Evolutionary conservation across 1,140 invertebrate species (phyloP).

Genomic region (Proctacanthus coquilletti): DNA sequence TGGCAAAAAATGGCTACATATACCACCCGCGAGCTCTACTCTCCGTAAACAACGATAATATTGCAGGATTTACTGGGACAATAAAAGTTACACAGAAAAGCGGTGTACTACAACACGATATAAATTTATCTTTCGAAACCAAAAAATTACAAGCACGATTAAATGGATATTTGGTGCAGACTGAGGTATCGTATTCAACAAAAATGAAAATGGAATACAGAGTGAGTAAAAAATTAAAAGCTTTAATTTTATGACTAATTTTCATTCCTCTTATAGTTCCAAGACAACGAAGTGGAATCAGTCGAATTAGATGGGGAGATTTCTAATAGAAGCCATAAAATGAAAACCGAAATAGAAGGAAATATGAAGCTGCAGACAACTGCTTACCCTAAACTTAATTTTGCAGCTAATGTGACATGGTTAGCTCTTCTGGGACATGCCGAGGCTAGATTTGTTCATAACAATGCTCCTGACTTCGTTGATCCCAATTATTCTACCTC

Average conservation of each 20-base stretch:
- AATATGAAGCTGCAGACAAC: constrained; percentile 50
- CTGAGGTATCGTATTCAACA: constrained; percentile 19
- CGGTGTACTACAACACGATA: constrained; percentile 39
- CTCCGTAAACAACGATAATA: constrained; percentile 42
- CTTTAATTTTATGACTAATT: neutral
- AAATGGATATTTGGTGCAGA: constrained; percentile 36
- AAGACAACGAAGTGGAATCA: constrained; percentile 45
- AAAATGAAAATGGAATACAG: constrained; percentile 36
- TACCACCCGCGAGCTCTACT: constrained; percentile 44
- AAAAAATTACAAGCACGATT: constrained; percentile 38
- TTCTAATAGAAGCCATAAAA: constrained; percentile 40
- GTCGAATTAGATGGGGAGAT: constrained; percentile 47
- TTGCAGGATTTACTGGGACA: constrained; percentile 42
- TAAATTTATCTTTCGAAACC: constrained; percentile 40
- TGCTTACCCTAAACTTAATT: constrained; percentile 59
- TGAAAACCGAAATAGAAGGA: constrained; percentile 42
- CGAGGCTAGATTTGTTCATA: constrained; percentile 20
- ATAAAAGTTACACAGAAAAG: constrained; percentile 36
- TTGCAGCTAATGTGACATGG: constrained; percentile 41
- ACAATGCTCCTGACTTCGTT: constrained; percentile 18
- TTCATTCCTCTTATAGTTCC: constrained; percentile 37
- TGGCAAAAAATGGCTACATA: constrained; percentile 35
- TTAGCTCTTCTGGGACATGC: constrained; percentile 22
- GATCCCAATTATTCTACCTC: constrained; percentile 39
- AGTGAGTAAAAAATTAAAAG: constrained; percentile 19